Percentiles rank a stretch among this genome's conserved stretches.
These are phyloP conservation scores for Gymnoscelis rufifasciata DNA, from an alignment of 2,888 invertebrate genomes.

Conservation along the genomic window DNA sequence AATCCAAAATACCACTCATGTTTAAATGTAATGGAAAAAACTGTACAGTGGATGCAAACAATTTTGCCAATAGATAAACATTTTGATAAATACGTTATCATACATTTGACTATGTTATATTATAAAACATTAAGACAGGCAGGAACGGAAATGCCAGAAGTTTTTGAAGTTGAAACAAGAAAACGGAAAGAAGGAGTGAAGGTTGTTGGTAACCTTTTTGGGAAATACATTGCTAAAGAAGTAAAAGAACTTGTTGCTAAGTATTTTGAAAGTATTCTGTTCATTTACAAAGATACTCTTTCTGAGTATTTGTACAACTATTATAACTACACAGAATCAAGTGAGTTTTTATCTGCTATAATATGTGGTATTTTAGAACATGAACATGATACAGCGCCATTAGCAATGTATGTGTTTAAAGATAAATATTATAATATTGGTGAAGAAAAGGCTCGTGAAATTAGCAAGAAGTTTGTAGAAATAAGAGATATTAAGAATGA, in stretches of 20 bases:
- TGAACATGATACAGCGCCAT: not conserved
- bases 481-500: not conserved
- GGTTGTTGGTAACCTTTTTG: constrained; percentile 44
- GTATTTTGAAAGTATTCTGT: constrained; percentile 16
- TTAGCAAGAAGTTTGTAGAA: not conserved
- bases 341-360: constrained; percentile 9
- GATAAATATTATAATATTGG: constrained; percentile 4
- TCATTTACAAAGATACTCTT: constrained; percentile 12
- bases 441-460: not conserved
- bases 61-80: constrained; percentile 42
- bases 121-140: constrained; percentile 43
- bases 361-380: constrained; percentile 15
- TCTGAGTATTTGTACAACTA: constrained; percentile 9
- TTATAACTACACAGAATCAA: constrained; percentile 10
- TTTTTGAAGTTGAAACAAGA: constrained; percentile 35
- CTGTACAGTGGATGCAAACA: constrained; percentile 37
- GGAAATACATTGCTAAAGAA: constrained; percentile 31
- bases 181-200: constrained; percentile 36
- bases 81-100: constrained; percentile 36
- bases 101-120: constrained; percentile 54
- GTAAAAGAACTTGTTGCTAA: constrained; percentile 9
- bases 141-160: not conserved
- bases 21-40: constrained; percentile 39
- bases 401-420: constrained; percentile 15
- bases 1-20: constrained; percentile 37